Evolutionary conservation across 2,888 invertebrate species (phyloP).

Genomic region (Hipparchia semele): DNA sequence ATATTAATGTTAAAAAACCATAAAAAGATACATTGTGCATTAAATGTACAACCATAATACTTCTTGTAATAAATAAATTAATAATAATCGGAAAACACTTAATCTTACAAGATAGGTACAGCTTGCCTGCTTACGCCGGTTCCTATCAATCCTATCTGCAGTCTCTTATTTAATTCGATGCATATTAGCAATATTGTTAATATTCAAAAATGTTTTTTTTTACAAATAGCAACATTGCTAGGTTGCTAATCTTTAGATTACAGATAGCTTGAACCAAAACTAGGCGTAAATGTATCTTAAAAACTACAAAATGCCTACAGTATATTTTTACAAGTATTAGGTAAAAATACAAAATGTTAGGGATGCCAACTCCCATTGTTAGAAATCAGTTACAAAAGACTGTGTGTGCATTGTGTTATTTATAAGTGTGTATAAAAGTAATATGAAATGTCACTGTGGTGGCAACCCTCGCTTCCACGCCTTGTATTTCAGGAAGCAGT

Average conservation of each 20-base stretch:
- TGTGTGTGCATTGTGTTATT: too few relatives aligned
- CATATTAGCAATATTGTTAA: too few relatives aligned
- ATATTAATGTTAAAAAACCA: background rate
- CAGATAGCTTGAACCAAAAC: too few relatives aligned
- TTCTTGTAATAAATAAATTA: background rate
- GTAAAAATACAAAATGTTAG: background rate
- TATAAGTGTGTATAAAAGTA: background rate
- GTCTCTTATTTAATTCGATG: too few relatives aligned
- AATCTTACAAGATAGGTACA: background rate
- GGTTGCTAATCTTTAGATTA: too few relatives aligned
- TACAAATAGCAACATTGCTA: too few relatives aligned
- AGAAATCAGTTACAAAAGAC: background rate
- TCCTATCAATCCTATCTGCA: too few relatives aligned
- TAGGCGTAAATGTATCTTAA: background rate
- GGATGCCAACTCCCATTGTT: background rate
- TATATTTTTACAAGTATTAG: too few relatives aligned
- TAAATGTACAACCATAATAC: slow-evolving; percentile 4
- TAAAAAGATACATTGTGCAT: slow-evolving; percentile 7
- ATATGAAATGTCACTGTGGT: slow-evolving; percentile 80
- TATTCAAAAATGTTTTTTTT: too few relatives aligned
- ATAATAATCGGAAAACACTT: background rate
- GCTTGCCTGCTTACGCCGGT: background rate
- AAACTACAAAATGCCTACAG: background rate
- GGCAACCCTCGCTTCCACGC: slow-evolving; percentile 86
- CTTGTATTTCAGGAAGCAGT: slow-evolving; percentile 91